Conservation (phyloP, 2,113 vertebrate species). For the Pteropus alecto region DNA sequence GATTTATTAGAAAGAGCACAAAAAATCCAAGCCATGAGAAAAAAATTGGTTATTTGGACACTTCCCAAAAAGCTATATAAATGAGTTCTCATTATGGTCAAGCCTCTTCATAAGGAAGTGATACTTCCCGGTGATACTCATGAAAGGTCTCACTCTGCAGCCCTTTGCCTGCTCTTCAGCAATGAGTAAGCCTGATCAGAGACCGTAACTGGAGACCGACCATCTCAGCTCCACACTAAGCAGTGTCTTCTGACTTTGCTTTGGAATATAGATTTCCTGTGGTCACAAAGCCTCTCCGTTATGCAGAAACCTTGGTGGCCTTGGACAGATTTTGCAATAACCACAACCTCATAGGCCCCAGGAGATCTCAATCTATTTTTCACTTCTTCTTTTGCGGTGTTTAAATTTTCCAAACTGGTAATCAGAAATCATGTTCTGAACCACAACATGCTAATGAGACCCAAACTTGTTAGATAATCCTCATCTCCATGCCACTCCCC, state of each 20-base stretch:
- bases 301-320: neutral
- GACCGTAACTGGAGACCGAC: neutral
- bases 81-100: neutral
- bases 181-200: neutral
- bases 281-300: neutral
- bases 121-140: neutral
- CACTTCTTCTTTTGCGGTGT: neutral
- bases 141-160: neutral
- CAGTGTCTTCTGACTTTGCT: neutral
- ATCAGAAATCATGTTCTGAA: neutral
- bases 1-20: neutral
- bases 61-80: neutral
- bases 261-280: neutral
- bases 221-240: neutral
- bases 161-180: neutral
- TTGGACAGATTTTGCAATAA: neutral
- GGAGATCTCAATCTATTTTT: neutral
- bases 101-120: neutral
- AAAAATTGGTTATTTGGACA: neutral
- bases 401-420: slow-evolving; percentile 1
- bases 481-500: neutral
- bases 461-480: neutral
- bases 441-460: neutral
- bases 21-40: neutral
- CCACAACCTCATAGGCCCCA: neutral